A percentile compares a stretch with the other conserved stretches of the same genome.
phyloP scores from a whole-genome alignment of 2,888 invertebrate species.

The Meteorus cinctellus region DNA sequence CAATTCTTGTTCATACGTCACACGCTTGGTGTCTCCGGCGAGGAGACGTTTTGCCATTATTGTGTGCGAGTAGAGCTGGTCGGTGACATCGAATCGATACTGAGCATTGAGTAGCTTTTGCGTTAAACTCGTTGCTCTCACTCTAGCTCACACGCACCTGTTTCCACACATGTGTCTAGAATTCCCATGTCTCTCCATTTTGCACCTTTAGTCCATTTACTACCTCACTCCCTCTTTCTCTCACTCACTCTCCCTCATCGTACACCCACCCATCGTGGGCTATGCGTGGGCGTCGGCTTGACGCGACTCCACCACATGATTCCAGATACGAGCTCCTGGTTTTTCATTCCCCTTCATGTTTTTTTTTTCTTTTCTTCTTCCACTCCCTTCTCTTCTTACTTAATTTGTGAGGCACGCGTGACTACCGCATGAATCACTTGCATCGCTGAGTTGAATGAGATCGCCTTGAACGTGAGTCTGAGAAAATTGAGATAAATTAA shows the following conservation, averaged over 20 bases:
- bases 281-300: constrained; percentile 29
- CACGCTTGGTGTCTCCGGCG: background rate
- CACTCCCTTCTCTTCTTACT: background rate
- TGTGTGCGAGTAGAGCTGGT: constrained; percentile 1
- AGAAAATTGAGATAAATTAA: constrained; percentile 13
- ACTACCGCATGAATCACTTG: constrained; percentile 12
- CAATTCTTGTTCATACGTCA: background rate
- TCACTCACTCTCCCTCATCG: background rate
- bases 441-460: constrained; percentile 11
- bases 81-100: constrained; percentile 35
- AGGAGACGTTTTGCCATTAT: background rate
- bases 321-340: background rate
- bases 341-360: background rate
- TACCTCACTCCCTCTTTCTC: background rate
- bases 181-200: constrained; percentile 24
- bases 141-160: constrained; percentile 17
- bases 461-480: background rate
- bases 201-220: constrained; percentile 29
- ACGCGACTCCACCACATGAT: constrained; percentile 36
- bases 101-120: background rate
- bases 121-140: background rate
- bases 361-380: background rate
- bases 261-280: constrained; percentile 23
- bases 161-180: background rate
- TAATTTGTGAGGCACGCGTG: background rate